Percentiles rank a stretch among this genome's conserved stretches.
Conservation (phyloP, 2,888 invertebrate genomes). For the Osmoderma eremita region DNA sequence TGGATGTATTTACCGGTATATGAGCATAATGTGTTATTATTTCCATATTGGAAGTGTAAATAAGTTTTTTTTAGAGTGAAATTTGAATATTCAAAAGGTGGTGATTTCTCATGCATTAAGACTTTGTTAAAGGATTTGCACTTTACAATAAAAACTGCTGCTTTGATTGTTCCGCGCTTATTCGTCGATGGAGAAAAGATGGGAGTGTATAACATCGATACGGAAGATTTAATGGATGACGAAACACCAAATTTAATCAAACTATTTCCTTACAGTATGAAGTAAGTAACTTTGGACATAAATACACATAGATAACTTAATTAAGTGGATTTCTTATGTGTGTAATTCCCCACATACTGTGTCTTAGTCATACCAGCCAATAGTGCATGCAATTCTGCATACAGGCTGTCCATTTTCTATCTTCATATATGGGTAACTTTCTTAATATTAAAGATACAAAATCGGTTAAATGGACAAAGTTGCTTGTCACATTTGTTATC, state of each 20-base stretch:
- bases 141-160: slow-evolving; percentile 8
- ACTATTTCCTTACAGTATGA: slow-evolving; percentile 38
- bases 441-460: too few species aligned
- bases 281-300: slow-evolving; percentile 40
- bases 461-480: too few species aligned
- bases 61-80: slow-evolving; percentile 14
- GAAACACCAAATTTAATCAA: slow-evolving; percentile 37
- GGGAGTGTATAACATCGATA: slow-evolving; percentile 36
- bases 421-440: too few species aligned
- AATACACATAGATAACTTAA: too few species aligned
- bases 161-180: slow-evolving; percentile 28
- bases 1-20: slow-evolving; percentile 46
- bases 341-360: too few species aligned
- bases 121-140: slow-evolving; percentile 8
- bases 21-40: neutral
- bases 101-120: neutral
- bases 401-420: too few species aligned
- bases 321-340: too few species aligned
- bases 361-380: too few species aligned
- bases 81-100: neutral
- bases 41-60: neutral
- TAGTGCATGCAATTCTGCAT: too few species aligned
- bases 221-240: slow-evolving; percentile 13
- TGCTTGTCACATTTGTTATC: too few species aligned
- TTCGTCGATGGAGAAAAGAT: slow-evolving; percentile 32